Percentiles rank a stretch among this genome's conserved stretches.
Evolutionary conservation across 53 echinoderm and acorn worm genomes (phyloP).

Genomic region (Crossaster papposus): DNA sequence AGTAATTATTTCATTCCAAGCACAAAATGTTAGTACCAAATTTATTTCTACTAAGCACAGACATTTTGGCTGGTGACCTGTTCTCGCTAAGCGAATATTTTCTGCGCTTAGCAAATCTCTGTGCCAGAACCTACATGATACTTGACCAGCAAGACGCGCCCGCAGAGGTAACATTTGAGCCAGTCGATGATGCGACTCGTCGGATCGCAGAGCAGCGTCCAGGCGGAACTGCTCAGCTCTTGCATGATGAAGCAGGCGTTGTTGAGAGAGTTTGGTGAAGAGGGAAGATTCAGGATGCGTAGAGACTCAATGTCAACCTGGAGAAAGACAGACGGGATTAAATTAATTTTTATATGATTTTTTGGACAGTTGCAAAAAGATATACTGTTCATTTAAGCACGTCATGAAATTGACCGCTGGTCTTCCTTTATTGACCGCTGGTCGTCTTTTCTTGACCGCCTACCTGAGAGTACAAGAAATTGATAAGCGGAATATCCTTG

Average conservation of each 20-base stretch:
- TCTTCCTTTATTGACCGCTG: too few species aligned
- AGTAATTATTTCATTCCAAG: not conserved
- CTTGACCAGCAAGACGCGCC: constrained; percentile 75
- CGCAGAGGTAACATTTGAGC: constrained; percentile 86
- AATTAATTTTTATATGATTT: not conserved
- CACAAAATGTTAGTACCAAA: not conserved
- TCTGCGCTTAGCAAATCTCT: not conserved
- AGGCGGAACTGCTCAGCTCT: constrained; percentile 89
- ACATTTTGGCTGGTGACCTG: too few species aligned
- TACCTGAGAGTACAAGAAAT: constrained; percentile 87
- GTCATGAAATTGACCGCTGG: too few species aligned
- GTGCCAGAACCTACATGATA: constrained; percentile 79
- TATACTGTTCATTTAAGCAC: too few species aligned
- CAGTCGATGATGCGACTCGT: constrained; percentile 95
- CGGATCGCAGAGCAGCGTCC: constrained; percentile 94
- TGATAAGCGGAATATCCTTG: constrained; percentile 76
- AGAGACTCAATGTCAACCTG: constrained; percentile 95
- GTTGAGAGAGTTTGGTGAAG: constrained; percentile 79
- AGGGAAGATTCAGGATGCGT: constrained; percentile 82
- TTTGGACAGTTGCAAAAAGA: too few species aligned
- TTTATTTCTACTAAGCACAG: too few species aligned
- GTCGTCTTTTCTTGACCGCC: too few species aligned
- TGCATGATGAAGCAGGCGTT: constrained; percentile 95
- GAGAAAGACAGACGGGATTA: not conserved
- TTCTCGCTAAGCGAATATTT: not conserved